Conservation (phyloP, 1,140 invertebrate species). For the Drosophila kurseongensis region DNA sequence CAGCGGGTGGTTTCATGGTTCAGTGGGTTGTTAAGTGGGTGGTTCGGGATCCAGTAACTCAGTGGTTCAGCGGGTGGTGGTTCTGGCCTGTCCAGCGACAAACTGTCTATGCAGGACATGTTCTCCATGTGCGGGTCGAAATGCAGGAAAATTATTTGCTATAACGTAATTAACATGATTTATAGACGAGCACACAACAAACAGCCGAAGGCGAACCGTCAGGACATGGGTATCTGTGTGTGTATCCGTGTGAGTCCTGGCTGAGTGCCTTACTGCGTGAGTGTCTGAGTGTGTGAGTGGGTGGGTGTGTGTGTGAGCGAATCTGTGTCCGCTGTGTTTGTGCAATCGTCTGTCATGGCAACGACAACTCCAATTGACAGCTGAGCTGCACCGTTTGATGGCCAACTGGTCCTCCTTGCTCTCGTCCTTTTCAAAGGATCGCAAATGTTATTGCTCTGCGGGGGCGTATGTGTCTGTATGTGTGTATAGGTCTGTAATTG, state of each 20-base stretch:
- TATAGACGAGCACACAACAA: slow-evolving; percentile 80
- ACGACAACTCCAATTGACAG: slow-evolving; percentile 73
- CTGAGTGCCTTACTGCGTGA: background rate
- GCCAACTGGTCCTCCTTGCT: slow-evolving; percentile 11
- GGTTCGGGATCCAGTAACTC: background rate
- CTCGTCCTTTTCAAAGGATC: slow-evolving; percentile 45
- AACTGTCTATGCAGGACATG: slow-evolving; percentile 48
- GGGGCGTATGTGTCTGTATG: slow-evolving; percentile 9
- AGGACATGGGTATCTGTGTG: slow-evolving; percentile 9
- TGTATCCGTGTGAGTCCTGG: too few species aligned
- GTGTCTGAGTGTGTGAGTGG: slow-evolving; percentile 10
- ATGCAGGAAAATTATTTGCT: slow-evolving; percentile 79
- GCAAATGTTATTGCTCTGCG: slow-evolving; percentile 45
- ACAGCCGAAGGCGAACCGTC: slow-evolving; percentile 60
- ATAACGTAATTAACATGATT: slow-evolving; percentile 83
- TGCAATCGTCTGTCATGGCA: slow-evolving; percentile 74
- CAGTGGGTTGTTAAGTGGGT: slow-evolving; percentile 5
- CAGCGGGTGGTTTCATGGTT: background rate
- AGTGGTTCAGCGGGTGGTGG: background rate
- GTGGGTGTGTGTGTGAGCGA: slow-evolving; percentile 7
- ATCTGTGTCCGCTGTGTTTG: slow-evolving; percentile 47
- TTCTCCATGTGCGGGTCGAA: slow-evolving; percentile 35
- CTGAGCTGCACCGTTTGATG: slow-evolving; percentile 68
- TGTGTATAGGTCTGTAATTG: slow-evolving; percentile 61
- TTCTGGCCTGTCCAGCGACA: slow-evolving; percentile 17